These are phyloP conservation scores for Drosophila hydei DNA, from an alignment of 1,140 invertebrate species.

Conservation along the genomic window DNA sequence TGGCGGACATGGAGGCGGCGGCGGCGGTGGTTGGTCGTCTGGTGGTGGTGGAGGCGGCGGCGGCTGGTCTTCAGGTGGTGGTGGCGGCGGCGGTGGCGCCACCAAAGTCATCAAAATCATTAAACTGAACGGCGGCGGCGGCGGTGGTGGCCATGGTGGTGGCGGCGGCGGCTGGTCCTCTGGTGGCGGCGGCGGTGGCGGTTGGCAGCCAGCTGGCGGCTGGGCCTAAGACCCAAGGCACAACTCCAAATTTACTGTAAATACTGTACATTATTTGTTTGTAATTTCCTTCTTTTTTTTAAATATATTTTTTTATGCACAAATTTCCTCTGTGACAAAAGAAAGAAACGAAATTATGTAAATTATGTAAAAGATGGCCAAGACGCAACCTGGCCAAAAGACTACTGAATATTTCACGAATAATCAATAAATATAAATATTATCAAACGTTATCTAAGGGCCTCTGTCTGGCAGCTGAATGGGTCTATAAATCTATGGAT, in stretches of 20 bases:
- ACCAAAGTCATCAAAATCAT: slow-evolving; percentile 70
- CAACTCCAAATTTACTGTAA: slow-evolving; percentile 49
- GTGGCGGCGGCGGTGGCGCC: slow-evolving; percentile 48
- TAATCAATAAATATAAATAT: slow-evolving; percentile 32
- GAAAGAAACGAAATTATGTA: neutral
- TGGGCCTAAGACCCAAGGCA: slow-evolving; percentile 61
- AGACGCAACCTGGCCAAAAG: slow-evolving; percentile 11
- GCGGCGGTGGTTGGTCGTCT: slow-evolving; percentile 37
- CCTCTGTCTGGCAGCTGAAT: neutral
- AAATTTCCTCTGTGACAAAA: slow-evolving; percentile 1
- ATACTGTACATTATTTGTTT: slow-evolving; percentile 57
- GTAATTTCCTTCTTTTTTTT: slow-evolving; percentile 11
- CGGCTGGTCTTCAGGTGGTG: slow-evolving; percentile 25
- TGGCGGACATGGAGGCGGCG: slow-evolving; percentile 50
- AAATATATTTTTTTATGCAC: slow-evolving; percentile 28
- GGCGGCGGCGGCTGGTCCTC: slow-evolving; percentile 48
- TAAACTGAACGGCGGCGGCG: slow-evolving; percentile 40
- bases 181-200: slow-evolving; percentile 63
- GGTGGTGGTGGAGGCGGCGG: slow-evolving; percentile 41
- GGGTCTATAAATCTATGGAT: neutral
- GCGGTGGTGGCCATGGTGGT: slow-evolving; percentile 40
- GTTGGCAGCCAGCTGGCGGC: slow-evolving; percentile 78
- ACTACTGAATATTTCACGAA: slow-evolving; percentile 11
- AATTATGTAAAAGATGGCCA: slow-evolving; percentile 24
- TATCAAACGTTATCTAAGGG: slow-evolving; percentile 19